phyloP scores from a whole-genome alignment of 2,113 vertebrate genomes.

The Trochalopteron elliotii region DNA sequence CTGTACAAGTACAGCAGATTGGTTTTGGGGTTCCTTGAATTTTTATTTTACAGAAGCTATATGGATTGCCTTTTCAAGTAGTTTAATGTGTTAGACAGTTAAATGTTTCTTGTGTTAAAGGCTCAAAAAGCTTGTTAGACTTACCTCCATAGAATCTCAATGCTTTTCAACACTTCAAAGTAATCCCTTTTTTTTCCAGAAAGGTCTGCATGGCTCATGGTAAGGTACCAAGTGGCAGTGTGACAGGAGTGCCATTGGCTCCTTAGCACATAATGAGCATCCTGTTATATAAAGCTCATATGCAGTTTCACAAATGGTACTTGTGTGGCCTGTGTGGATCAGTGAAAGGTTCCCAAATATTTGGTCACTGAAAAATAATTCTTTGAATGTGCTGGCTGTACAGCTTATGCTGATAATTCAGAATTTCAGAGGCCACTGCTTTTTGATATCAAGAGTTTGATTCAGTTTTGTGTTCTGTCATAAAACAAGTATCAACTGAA shows the following conservation, averaged over 20 bases:
- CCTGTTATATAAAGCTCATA: neutral
- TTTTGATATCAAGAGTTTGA: neutral
- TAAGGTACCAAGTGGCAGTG: neutral
- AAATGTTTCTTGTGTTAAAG: neutral
- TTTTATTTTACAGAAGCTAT: neutral
- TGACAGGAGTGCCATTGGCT: neutral
- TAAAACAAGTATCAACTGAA: neutral
- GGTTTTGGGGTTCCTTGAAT: neutral
- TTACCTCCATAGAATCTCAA: neutral
- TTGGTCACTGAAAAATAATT: neutral
- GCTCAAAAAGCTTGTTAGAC: neutral
- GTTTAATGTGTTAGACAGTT: neutral
- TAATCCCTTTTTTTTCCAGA: neutral
- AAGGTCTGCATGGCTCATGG: fast-evolving
- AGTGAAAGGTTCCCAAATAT: neutral
- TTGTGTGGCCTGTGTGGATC: neutral
- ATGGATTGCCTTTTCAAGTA: neutral
- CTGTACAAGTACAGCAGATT: neutral
- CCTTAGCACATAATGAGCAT: neutral
- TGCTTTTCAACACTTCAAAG: neutral
- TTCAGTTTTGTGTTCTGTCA: neutral
- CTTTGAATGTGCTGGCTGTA: neutral
- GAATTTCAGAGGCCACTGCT: neutral
- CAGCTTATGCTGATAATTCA: neutral
- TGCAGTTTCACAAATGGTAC: fast-evolving